phyloP scores from a whole-genome alignment of 92 coral and sea anemone species.

The Parazoanthus swiftii region DNA sequence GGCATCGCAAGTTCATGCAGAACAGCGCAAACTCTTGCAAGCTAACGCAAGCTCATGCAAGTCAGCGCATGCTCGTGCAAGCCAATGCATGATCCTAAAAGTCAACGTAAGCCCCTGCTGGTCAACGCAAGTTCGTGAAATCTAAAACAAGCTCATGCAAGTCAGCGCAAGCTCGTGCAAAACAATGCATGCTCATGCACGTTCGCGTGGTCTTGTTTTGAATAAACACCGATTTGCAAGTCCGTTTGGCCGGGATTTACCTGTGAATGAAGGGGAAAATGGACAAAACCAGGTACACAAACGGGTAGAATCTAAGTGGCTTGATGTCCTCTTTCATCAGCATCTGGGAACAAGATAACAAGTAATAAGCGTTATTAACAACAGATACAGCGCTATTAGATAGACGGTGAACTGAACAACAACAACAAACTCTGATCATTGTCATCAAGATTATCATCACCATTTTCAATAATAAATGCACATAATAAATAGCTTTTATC shows the following conservation, averaged over 20 bases:
- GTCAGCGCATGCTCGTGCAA: neutral
- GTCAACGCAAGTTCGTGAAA: neutral
- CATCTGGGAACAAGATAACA: constrained; percentile 49
- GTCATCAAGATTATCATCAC: neutral
- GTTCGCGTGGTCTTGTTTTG: neutral
- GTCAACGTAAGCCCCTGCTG: neutral
- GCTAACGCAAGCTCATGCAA: neutral
- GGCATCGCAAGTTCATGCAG: neutral
- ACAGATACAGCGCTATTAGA: neutral
- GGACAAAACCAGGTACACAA: constrained; percentile 80
- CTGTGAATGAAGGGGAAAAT: constrained; percentile 88
- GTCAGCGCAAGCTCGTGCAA: neutral
- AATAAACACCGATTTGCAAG: neutral
- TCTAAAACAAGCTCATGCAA: neutral
- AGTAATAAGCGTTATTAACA: neutral
- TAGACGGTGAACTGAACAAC: neutral
- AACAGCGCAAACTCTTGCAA: neutral
- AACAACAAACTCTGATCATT: neutral
- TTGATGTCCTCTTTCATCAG: constrained; percentile 82
- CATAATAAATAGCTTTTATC: too few relatives aligned
- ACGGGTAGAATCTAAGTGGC: constrained; percentile 91
- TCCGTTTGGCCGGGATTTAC: constrained; percentile 42
- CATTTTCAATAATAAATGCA: too few relatives aligned
- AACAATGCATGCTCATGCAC: neutral
- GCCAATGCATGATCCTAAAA: neutral